Evolutionary conservation across 2,797 vertebrate genomes (phyloP).

Genomic region (Manis javanica): DNA sequence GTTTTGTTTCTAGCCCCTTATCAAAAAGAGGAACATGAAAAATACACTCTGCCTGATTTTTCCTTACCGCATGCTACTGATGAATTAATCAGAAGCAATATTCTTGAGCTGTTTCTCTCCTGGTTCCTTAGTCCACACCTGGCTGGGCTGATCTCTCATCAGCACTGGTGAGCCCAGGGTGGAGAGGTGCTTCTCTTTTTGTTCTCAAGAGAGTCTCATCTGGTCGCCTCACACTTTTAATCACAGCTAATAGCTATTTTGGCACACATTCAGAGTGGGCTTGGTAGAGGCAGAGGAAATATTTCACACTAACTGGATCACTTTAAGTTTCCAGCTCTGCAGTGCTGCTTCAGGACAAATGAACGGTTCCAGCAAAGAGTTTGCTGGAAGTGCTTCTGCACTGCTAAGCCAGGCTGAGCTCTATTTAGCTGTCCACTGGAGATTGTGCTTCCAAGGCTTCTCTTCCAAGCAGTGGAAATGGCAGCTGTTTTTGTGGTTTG

Average conservation of each 20-base stretch:
- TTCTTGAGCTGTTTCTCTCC: conserved; percentile 79
- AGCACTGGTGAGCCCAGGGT: conserved; percentile 83
- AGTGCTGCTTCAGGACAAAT: conserved; percentile 73
- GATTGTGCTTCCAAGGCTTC: conserved; percentile 22
- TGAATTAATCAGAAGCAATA: conserved; percentile 81
- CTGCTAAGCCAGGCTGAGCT: background rate
- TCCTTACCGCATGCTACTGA: conserved; percentile 66
- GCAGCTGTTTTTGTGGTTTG: background rate
- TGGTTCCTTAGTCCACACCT: conserved; percentile 78
- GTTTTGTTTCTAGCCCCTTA: conserved; percentile 62
- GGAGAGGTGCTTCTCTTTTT: conserved; percentile 84
- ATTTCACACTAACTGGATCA: conserved; percentile 79
- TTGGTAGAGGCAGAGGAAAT: conserved; percentile 77
- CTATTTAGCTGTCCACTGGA: background rate
- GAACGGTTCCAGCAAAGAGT: conserved; percentile 64
- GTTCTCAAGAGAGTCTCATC: conserved; percentile 87
- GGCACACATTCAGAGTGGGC: conserved; percentile 88
- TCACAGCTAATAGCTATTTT: conserved; percentile 93
- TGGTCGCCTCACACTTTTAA: conserved; percentile 88
- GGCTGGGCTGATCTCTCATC: conserved; percentile 84
- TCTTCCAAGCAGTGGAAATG: conserved; percentile 66
- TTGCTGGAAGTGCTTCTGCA: conserved; percentile 51
- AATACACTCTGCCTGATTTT: conserved; percentile 77
- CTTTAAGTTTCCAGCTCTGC: conserved; percentile 78
- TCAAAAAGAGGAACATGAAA: conserved; percentile 73